phyloP scores from a whole-genome alignment of 2,113 vertebrate genomes.

The Microcebus griseorufus region DNA sequence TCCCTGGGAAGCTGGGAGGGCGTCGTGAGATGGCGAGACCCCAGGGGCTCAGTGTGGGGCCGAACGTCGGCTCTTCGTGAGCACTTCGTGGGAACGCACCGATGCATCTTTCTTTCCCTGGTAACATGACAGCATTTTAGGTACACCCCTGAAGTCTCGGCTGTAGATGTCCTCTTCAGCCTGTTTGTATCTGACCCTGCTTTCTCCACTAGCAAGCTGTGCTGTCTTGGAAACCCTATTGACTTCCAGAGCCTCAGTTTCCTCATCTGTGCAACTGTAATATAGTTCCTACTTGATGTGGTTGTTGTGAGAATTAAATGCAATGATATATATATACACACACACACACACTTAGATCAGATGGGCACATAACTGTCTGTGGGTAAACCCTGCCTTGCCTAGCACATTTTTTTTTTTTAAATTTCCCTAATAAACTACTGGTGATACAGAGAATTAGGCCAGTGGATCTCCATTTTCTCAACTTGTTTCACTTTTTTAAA shows the following conservation, averaged over 20 bases:
- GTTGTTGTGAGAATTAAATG: background rate
- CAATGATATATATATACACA: accelerated
- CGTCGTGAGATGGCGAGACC: accelerated
- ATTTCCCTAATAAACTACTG: background rate
- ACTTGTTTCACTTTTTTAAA: background rate
- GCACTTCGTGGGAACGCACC: accelerated
- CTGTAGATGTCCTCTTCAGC: too few species aligned
- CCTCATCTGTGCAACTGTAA: background rate
- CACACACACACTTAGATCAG: background rate
- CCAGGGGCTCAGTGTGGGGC: accelerated
- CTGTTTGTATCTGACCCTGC: accelerated
- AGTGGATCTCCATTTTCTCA: background rate
- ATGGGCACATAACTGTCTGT: accelerated
- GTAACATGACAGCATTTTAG: accelerated
- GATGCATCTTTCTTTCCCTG: background rate
- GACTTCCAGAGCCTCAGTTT: background rate
- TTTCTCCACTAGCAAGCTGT: too few species aligned
- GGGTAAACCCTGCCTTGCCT: accelerated
- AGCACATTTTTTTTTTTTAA: too few species aligned
- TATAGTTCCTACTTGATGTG: too few species aligned
- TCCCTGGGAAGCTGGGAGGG: background rate
- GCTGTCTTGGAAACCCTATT: background rate
- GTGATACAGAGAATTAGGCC: background rate
- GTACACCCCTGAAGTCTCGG: accelerated
- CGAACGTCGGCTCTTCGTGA: background rate